These are phyloP conservation scores for Eretmocerus hayati DNA, from an alignment of 2,888 invertebrate genomes.

Conservation along the genomic window DNA sequence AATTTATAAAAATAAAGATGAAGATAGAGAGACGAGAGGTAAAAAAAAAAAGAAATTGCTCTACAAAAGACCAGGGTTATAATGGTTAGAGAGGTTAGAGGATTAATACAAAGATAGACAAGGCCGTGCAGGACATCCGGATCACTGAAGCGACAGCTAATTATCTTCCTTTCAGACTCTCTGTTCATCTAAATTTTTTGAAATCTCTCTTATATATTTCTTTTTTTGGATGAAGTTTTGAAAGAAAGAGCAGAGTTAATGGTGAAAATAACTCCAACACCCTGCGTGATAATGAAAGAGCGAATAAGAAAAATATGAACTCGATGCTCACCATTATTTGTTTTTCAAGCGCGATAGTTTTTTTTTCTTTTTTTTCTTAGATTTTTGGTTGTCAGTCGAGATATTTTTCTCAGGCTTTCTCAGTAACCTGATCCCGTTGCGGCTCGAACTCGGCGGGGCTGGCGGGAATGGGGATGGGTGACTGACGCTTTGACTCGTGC, in stretches of 20 bases:
- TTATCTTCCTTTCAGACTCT: slow-evolving; percentile 9
- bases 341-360: slow-evolving; percentile 20
- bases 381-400: slow-evolving; percentile 1
- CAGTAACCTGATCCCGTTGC: slow-evolving; percentile 29
- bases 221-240: slow-evolving; percentile 15
- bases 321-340: slow-evolving; percentile 47
- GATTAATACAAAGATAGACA: slow-evolving; percentile 27
- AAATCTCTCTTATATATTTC: slow-evolving; percentile 10
- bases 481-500: slow-evolving; percentile 12
- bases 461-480: slow-evolving; percentile 40
- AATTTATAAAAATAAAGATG: slow-evolving; percentile 1
- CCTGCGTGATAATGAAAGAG: slow-evolving; percentile 18
- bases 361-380: background rate
- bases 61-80: background rate
- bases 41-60: slow-evolving; percentile 1
- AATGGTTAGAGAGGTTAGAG: slow-evolving; percentile 34
- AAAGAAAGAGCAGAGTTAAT: slow-evolving; percentile 20
- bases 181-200: slow-evolving; percentile 9
- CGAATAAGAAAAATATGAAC: slow-evolving; percentile 25
- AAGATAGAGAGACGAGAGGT: slow-evolving; percentile 17
- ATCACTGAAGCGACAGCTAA: slow-evolving; percentile 26
- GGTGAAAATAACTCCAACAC: slow-evolving; percentile 12
- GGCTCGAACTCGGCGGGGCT: slow-evolving; percentile 48
- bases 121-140: slow-evolving; percentile 37
- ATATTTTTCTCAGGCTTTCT: background rate